These are phyloP conservation scores for Drosophila setifemur DNA, from an alignment of 1,140 invertebrate species.

Conservation along the genomic window DNA sequence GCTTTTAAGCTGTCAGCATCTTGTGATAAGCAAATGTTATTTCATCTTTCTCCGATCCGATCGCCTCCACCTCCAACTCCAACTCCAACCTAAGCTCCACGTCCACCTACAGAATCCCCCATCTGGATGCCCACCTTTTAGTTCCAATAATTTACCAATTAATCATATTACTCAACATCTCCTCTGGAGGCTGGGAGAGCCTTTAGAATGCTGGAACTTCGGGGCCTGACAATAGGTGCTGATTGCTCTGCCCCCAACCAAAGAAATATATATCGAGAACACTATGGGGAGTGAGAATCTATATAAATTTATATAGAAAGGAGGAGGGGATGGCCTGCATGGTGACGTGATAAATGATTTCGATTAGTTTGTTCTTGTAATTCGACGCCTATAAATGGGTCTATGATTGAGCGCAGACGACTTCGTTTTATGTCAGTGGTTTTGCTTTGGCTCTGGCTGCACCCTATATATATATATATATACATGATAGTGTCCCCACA, in stretches of 20 bases:
- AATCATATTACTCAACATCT: constrained; percentile 72
- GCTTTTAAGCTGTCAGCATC: constrained; percentile 25
- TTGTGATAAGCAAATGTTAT: constrained; percentile 34
- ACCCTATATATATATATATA: constrained; percentile 33
- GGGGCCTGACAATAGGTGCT: constrained; percentile 78
- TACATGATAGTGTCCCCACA: constrained; percentile 29
- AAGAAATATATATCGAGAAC: constrained; percentile 49
- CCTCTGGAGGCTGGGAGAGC: constrained; percentile 21
- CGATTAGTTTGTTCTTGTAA: constrained; percentile 82
- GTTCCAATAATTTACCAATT: constrained; percentile 80
- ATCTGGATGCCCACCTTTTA: constrained; percentile 54
- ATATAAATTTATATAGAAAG: constrained; percentile 21
- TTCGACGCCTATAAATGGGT: constrained; percentile 82
- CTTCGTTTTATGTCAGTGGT: constrained; percentile 75
- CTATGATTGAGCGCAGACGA: constrained; percentile 81
- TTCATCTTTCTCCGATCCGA: constrained; percentile 40
- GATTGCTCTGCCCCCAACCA: constrained; percentile 69
- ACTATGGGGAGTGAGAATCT: constrained; percentile 8
- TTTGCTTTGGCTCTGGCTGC: constrained; percentile 19
- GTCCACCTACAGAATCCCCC: neutral
- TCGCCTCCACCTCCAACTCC: constrained; percentile 2
- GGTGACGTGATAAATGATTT: constrained; percentile 82
- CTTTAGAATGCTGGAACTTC: constrained; percentile 35
- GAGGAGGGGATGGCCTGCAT: constrained; percentile 34
- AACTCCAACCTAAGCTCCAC: no score